A percentile compares a stretch with the other conserved stretches of the same genome.
Conservation (phyloP, 2,113 vertebrate species). For the Menura novaehollandiae region DNA sequence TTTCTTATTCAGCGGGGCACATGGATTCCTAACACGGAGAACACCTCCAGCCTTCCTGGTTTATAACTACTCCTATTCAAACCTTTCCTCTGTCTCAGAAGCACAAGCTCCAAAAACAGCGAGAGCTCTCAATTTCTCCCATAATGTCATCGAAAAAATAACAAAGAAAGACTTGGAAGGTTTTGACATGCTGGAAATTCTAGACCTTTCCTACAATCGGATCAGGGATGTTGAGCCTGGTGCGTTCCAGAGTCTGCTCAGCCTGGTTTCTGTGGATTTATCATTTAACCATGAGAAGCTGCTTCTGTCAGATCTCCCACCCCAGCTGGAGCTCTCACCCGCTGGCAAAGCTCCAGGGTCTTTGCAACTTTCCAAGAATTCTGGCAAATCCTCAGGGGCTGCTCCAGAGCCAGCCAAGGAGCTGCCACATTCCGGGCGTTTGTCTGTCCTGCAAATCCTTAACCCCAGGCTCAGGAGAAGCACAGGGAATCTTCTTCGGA, state of each 20-base stretch:
- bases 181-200: neutral
- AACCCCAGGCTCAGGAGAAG: neutral
- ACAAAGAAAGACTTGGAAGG: slow-evolving; percentile 9
- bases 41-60: neutral
- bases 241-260: neutral
- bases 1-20: neutral
- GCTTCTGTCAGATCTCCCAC: neutral
- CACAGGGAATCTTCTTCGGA: neutral
- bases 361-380: neutral
- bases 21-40: neutral
- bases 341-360: neutral
- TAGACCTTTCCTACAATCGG: slow-evolving; percentile 23
- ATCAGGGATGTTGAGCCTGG: neutral
- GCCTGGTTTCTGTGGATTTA: slow-evolving; percentile 2
- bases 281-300: slow-evolving; percentile 4
- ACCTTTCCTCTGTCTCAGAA: slow-evolving; percentile 30
- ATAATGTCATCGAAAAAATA: slow-evolving; percentile 10
- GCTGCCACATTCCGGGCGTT: neutral
- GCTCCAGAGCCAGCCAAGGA: neutral
- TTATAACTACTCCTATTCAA: slow-evolving; percentile 37
- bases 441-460: neutral
- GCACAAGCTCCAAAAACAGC: slow-evolving; percentile 7
- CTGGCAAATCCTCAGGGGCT: neutral
- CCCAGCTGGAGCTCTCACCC: neutral
- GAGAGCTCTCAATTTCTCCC: slow-evolving; percentile 26